These are phyloP conservation scores for Epistrophella euchroma DNA, from an alignment of 2,888 invertebrate genomes.

Conservation along the genomic window DNA sequence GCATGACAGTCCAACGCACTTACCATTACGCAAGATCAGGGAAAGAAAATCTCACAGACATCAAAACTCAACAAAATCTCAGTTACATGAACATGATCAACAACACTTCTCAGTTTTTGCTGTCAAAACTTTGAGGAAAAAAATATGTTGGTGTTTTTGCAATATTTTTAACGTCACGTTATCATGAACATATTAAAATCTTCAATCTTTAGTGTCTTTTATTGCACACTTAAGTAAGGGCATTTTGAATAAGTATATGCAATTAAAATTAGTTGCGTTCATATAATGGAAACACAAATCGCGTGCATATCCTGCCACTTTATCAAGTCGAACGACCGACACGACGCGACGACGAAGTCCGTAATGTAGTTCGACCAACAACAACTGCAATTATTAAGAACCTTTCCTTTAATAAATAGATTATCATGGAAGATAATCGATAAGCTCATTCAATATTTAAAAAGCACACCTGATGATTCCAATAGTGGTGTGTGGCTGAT, in stretches of 20 bases:
- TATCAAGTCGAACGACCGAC: conserved; percentile 22
- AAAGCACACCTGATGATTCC: conserved; percentile 71
- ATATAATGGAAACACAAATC: conserved; percentile 14
- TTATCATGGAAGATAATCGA: conserved; percentile 66
- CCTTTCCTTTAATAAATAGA: conserved; percentile 47
- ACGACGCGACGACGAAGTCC: background rate
- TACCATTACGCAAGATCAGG: no score
- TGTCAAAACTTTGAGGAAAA: no score
- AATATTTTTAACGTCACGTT: background rate
- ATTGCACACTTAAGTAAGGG: background rate
- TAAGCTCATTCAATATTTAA: conserved; percentile 67
- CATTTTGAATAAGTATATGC: conserved; percentile 31
- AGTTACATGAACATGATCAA: no score
- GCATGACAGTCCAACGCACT: no score
- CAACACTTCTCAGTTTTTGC: no score
- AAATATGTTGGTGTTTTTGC: background rate
- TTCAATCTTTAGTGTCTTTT: background rate
- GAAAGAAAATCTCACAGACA: no score
- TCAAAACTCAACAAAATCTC: no score
- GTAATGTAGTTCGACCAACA: background rate
- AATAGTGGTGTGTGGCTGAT: conserved; percentile 2
- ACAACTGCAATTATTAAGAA: conserved; percentile 43
- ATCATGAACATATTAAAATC: background rate
- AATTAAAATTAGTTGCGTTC: conserved; percentile 39
- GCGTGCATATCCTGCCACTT: conserved; percentile 32